phyloP scores from a whole-genome alignment of 2,888 invertebrate genomes.

The Ptychoptera contaminata region DNA sequence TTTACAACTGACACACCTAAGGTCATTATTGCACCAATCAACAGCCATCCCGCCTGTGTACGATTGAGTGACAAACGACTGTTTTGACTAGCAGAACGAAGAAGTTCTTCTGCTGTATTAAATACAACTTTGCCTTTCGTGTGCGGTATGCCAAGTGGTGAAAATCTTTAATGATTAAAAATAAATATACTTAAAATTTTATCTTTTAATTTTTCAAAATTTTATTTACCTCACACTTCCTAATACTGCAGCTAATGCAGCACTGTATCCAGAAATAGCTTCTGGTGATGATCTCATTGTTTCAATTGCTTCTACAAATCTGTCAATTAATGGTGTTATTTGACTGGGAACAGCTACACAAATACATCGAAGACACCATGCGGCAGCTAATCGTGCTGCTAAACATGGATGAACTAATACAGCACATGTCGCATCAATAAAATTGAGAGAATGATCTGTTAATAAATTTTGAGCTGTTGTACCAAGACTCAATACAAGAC shows the following conservation, averaged over 20 bases:
- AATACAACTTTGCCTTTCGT: conserved; percentile 95
- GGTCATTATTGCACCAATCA: conserved; percentile 94
- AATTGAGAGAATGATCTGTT: conserved; percentile 67
- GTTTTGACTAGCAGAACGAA: conserved; percentile 93
- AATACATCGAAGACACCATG: conserved; percentile 83
- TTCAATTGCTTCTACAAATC: conserved; percentile 76
- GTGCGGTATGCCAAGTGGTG: conserved; percentile 88
- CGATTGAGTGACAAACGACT: conserved; percentile 85
- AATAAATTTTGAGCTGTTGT: conserved; percentile 86
- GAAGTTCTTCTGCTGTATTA: conserved; percentile 89
- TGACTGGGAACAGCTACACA: conserved; percentile 90
- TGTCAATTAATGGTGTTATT: conserved; percentile 83
- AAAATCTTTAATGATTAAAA: conserved; percentile 35
- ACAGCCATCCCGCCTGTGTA: conserved; percentile 94
- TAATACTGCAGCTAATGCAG: conserved; percentile 83
- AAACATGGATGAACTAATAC: conserved; percentile 87
- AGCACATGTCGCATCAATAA: conserved; percentile 42
- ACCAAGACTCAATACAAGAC: conserved; percentile 78
- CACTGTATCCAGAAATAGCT: conserved; percentile 79
- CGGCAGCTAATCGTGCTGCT: conserved; percentile 83
- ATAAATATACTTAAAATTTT: not conserved
- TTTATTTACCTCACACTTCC: conserved; percentile 53
- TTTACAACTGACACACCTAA: conserved; percentile 85
- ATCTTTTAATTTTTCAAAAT: not conserved
- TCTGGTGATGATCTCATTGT: conserved; percentile 79